phyloP scores from a whole-genome alignment of 2,113 vertebrate genomes.

The Dryoscopus gambensis region DNA sequence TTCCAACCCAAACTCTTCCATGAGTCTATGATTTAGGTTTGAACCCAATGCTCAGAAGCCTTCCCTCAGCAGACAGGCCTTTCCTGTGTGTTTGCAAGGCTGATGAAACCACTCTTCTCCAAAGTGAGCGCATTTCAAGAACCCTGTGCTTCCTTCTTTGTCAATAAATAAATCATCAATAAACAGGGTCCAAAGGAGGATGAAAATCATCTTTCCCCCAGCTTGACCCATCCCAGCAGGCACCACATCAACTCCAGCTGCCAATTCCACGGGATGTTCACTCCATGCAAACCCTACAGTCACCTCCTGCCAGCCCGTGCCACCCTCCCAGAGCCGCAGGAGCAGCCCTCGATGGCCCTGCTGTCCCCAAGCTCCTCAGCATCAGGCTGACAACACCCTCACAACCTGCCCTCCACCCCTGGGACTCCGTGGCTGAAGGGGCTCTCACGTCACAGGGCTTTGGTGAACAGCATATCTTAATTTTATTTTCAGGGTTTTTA shows the following conservation, averaged over 20 bases:
- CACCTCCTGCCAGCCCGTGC: neutral
- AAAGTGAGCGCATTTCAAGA: neutral
- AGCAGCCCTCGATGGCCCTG: fast-evolving
- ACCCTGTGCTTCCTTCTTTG: neutral
- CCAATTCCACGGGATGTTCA: fast-evolving
- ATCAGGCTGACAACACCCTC: fast-evolving
- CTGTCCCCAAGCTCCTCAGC: neutral
- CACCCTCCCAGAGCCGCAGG: neutral
- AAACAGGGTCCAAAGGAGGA: neutral
- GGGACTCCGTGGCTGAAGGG: neutral
- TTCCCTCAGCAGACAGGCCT: too few species aligned
- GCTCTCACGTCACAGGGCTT: neutral
- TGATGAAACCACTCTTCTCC: neutral
- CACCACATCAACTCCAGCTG: neutral
- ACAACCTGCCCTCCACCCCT: neutral
- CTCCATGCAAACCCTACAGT: neutral
- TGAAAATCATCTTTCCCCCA: neutral
- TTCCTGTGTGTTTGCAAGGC: neutral
- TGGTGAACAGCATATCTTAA: fast-evolving
- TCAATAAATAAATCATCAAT: neutral
- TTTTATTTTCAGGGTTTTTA: neutral
- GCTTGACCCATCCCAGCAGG: neutral
- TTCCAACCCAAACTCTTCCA: neutral
- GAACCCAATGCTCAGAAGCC: neutral
- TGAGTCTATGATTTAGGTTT: neutral